These are phyloP conservation scores for Pteropus rufus DNA, from an alignment of 2,797 vertebrate genomes.

Conservation along the genomic window DNA sequence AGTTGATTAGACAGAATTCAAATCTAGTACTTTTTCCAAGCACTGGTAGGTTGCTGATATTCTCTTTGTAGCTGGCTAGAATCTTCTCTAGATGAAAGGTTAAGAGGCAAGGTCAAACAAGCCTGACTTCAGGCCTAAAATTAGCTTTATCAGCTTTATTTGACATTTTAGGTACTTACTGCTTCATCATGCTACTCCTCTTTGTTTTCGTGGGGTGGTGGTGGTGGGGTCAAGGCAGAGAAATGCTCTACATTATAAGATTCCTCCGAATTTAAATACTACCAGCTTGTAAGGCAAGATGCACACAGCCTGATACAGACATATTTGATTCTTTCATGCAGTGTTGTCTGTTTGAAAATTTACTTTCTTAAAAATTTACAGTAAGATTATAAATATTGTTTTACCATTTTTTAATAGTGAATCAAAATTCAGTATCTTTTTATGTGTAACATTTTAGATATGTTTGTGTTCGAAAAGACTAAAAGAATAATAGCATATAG, in stretches of 20 bases:
- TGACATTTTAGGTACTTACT: not conserved
- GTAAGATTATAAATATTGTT: conserved; percentile 32
- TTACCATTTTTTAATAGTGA: conserved; percentile 21
- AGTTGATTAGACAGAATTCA: conserved; percentile 12
- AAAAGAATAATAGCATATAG: not conserved
- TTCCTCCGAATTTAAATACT: conserved; percentile 17
- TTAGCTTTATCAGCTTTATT: conserved; percentile 28
- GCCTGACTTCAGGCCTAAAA: conserved; percentile 16
- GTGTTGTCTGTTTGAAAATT: conserved; percentile 28
- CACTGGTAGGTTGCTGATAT: not conserved
- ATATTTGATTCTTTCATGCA: conserved; percentile 42
- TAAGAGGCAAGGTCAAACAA: conserved; percentile 34
- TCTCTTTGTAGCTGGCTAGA: not conserved
- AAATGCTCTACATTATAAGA: not conserved
- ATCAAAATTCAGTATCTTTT: not conserved
- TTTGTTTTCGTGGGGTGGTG: conserved; percentile 19
- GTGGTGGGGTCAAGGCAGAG: not conserved
- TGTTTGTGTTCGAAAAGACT: conserved; percentile 29
- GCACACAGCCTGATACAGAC: not conserved
- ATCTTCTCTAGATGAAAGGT: not conserved
- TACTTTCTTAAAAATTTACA: conserved; percentile 33
- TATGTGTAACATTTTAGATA: conserved; percentile 30
- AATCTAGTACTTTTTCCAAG: not conserved
- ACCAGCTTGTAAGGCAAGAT: not conserved
- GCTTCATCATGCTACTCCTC: not conserved